Conservation (phyloP, 2,113 vertebrate genomes). For the Ctenomys sociabilis region DNA sequence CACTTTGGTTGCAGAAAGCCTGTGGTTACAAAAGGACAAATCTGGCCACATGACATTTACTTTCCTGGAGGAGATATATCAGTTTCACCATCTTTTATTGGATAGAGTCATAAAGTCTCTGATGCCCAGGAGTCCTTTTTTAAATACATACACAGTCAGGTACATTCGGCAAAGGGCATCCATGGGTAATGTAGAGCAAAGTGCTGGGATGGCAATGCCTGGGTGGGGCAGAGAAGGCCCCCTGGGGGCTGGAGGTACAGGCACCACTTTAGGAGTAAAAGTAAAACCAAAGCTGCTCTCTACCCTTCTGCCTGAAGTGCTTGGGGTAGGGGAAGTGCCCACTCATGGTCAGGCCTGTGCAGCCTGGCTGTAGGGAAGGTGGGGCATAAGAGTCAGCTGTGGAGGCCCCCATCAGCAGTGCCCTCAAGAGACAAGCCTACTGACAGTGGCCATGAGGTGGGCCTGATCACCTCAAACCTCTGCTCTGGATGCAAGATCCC, state of each 20-base stretch:
- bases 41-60: background rate
- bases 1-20: background rate
- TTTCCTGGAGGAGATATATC: background rate
- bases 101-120: conserved; percentile 82
- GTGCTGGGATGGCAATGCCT: conserved; percentile 81
- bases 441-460: background rate
- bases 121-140: conserved; percentile 72
- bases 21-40: background rate
- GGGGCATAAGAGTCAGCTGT: background rate
- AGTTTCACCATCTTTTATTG: conserved; percentile 85
- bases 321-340: conserved; percentile 33
- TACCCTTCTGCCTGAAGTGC: conserved; percentile 62
- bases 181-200: conserved; percentile 84
- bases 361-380: conserved; percentile 57
- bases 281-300: conserved; percentile 57
- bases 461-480: background rate
- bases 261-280: conserved; percentile 78
- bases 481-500: background rate
- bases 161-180: conserved; percentile 87
- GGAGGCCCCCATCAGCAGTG: conserved; percentile 33
- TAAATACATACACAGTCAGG: conserved; percentile 76
- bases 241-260: conserved; percentile 69
- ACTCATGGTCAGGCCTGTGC: background rate
- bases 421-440: background rate
- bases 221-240: conserved; percentile 21